These are phyloP conservation scores for Drosophila ficusphila DNA, from an alignment of 1,140 invertebrate genomes.

Conservation along the genomic window DNA sequence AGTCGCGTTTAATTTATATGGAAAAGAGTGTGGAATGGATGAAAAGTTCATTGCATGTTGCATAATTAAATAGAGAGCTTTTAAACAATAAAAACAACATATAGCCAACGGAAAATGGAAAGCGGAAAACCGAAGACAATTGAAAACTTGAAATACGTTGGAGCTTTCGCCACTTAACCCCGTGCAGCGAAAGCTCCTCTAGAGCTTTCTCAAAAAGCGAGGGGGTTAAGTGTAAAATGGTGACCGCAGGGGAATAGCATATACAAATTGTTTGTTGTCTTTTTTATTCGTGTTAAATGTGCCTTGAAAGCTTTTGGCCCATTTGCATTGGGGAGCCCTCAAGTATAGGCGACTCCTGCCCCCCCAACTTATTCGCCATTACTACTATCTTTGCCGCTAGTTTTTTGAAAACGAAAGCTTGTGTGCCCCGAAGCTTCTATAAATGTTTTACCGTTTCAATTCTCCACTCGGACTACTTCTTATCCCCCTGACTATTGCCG, in stretches of 20 bases:
- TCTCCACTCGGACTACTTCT: background rate
- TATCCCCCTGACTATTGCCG: conserved; percentile 28
- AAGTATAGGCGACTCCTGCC: background rate
- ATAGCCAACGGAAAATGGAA: conserved; percentile 9
- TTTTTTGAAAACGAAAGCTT: conserved; percentile 14
- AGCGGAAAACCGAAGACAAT: conserved; percentile 32
- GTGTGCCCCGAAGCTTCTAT: conserved; percentile 18
- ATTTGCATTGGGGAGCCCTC: background rate
- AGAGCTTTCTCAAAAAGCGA: conserved; percentile 4
- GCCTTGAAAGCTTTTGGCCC: conserved; percentile 36
- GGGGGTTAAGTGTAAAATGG: background rate
- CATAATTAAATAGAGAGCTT: conserved; percentile 69
- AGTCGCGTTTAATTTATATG: background rate
- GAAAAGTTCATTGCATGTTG: conserved; percentile 57
- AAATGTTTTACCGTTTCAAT: conserved; percentile 13
- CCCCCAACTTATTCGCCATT: background rate
- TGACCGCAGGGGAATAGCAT: conserved; percentile 13
- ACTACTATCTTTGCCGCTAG: conserved; percentile 2
- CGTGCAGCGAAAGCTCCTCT: conserved; percentile 4
- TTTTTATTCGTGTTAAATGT: conserved; percentile 41
- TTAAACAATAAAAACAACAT: conserved; percentile 30
- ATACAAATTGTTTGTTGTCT: conserved; percentile 16
- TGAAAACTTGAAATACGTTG: conserved; percentile 43
- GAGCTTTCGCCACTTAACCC: conserved; percentile 38
- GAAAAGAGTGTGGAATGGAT: conserved; percentile 1